Base-by-base conservation (phyloP, 2,888 invertebrate genomes). In the Meandrusa payeni region DNA sequence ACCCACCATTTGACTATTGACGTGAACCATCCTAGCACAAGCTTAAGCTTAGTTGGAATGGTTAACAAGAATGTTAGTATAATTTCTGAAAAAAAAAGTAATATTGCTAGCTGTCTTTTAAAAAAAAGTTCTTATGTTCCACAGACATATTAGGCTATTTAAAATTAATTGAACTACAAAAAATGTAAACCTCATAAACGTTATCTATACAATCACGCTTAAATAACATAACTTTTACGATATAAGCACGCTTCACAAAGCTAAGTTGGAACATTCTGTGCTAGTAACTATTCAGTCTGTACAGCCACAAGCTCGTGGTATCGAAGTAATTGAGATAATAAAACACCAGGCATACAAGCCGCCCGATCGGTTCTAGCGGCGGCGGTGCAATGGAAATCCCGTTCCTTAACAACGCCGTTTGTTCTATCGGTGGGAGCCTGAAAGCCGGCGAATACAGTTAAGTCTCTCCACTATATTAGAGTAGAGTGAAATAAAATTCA, bases 241-340 rank as follows among this genome's bases (percentile, higher is more conserved):
- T 5, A 13, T 2, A 10, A 11, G 4, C 15, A 3, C 15, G 26
- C 19, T 20, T n/a, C 1, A n/a, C 7, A 11, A 24, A 20, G 6
- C 2, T 26, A 27, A 22, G 28, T 11, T 41, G 22, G 23, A 34
- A 34, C 28, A 41, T 41, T 34, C 41, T 41, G 26, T 5, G 10
- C 9, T 26, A 20, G 20, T 13, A 13, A 41, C 41, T 20, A 41
- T 41, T 41, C 33, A 41, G 32, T 19, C 32, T 26, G 12, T 31
- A 42, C 33, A 17, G 24, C 34, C 15, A 9, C 28, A 61, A 56
- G 54, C 56, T 56, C 56, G 58, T 56, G 57, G 59, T 57, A 52
- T 56, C 57, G 59, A 58, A 59, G 61, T 61, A 66, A 73, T 71
- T 66, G 66, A 68, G 59, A 63, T 67, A 65, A 70, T 74, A 74